Evolutionary conservation across 2,888 invertebrate genomes (phyloP), one percentile per base, ranked within the genome.

Genomic region (Clistopyga incitator): DNA sequence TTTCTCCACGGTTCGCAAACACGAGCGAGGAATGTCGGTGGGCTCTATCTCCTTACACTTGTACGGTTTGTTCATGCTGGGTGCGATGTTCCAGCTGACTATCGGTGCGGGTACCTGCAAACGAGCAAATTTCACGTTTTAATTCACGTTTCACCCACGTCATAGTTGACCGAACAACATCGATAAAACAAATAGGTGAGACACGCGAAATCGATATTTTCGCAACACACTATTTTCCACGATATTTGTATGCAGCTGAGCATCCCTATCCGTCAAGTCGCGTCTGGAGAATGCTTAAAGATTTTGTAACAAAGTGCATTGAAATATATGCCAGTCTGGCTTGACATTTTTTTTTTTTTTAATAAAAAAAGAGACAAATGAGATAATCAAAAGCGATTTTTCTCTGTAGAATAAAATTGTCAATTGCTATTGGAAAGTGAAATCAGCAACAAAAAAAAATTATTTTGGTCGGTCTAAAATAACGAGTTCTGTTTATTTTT

Each of bases 81-180:
- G 95, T 15, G 94, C 95, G 67, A 95, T 94, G 91, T 95, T 95
- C 95, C 95, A 95, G 86, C 94, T 94, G 79, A 95, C 94, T 78
- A 94, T 93, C 45, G 95, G 95, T 74, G 95, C 94, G 76, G 94
- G 94, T 89, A 94, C 93, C 95, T 95, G 92, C 59, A 92, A 92
- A 86, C 85, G 45, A 34, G 56, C 18, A 77, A 71, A 59, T 54
- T 81, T 70, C 47, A 25, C 34, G 2, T 34, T 42, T 42, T 29
- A 50, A 74, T 56, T 68, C 65, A 74, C 29, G 61, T 65, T 54
- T 61, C 15, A 59, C 38, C 13, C 4, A 34, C 54, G 18, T 45
- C 15, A 42, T 13, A 54, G n/a, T 13, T 15, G 34, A 15, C 38
- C 42, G 54, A 67, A 68, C 29, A 29, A 25, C 52, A 50, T 34